Evolutionary conservation across 2,797 vertebrate species (phyloP), one percentile per base, ranked within the genome.

Genomic region (Syngnathus rostellatus): DNA sequence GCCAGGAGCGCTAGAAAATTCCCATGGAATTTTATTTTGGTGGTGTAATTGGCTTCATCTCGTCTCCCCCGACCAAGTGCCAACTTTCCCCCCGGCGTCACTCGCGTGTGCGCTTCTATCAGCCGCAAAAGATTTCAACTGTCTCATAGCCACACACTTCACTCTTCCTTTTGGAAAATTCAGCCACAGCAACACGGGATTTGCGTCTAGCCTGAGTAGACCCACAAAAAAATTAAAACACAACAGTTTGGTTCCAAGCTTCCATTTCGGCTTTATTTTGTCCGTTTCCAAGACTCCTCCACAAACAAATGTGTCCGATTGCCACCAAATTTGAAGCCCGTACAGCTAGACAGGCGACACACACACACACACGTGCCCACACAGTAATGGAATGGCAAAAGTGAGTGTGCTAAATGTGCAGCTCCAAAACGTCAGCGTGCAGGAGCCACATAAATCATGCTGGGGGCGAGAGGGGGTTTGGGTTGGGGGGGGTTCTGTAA

Each of bases 381-480:
- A 16, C 41, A 11, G 4, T 64, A 9, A 68, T 14, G 64, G 57
- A 72, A 68, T 38, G 67, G 64, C 65, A 74, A 65, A 8, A 43
- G 65, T 69, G 45, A 68, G 59, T 68, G 73, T 66, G 68, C 70
- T 11, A 25, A 9, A 66, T 74, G 60, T 70, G 70, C 61, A 2
- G 31, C 64, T 70, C 71, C 51, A 55, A 57, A 72, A 62, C 41
- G 62, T 43, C 43, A 48, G 43, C 25, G 66, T 23, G n/a, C 16
- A 39, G 21, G 69, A 72, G 72, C 58, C 71, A 51, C 65, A 79
- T 72, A 68, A 67, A 77, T 77, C 65, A 74, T 62, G 59, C n/a
- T 39, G 46, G 58, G 31, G 31, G 31, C 31, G 31, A 31, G 31
- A 31, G 31, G 31, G 31, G 31, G 31, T 31, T 78, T 74, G 60